These are phyloP conservation scores for Hylaeus anthracinus DNA, from an alignment of 1,140 invertebrate genomes.

Conservation along the genomic window DNA sequence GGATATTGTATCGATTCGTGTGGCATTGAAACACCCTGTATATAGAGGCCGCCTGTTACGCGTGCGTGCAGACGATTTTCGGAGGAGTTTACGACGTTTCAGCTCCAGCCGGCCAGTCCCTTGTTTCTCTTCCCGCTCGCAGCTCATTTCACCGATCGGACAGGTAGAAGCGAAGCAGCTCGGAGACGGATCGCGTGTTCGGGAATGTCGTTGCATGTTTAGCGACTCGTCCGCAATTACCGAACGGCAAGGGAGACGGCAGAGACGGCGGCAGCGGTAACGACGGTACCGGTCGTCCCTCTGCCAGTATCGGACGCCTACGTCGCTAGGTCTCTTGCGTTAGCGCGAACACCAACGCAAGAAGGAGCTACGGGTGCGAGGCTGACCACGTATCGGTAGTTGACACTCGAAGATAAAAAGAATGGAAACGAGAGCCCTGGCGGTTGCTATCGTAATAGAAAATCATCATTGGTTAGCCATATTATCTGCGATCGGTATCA, in stretches of 20 bases:
- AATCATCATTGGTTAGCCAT: too few species aligned
- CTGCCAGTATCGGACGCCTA: conserved; percentile 53
- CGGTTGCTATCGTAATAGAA: too few species aligned
- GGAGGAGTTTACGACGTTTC: conserved; percentile 44
- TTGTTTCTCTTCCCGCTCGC: conserved; percentile 1
- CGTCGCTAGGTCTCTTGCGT: conserved; percentile 53
- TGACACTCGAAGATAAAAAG: too few species aligned
- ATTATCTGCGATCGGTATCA: too few species aligned
- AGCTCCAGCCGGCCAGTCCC: conserved; percentile 3
- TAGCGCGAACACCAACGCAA: not conserved
- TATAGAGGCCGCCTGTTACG: not conserved
- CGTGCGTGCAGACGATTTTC: conserved; percentile 43
- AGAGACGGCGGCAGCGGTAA: conserved; percentile 2
- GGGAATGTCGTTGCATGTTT: conserved; percentile 75
- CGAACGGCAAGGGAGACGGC: conserved; percentile 53
- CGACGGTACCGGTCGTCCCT: conserved; percentile 19
- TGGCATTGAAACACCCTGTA: too few species aligned
- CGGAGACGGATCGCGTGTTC: conserved; percentile 67
- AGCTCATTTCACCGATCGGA: conserved; percentile 57
- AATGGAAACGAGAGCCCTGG: too few species aligned
- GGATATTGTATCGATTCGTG: too few species aligned
- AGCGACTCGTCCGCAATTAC: conserved; percentile 70
- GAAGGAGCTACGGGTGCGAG: not conserved
- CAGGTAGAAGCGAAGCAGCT: conserved; percentile 37
- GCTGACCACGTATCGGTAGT: too few species aligned